Percentiles rank a stretch among this genome's conserved stretches.
phyloP scores from a whole-genome alignment of 2,113 vertebrate genomes.

The Phodopus roborovskii region DNA sequence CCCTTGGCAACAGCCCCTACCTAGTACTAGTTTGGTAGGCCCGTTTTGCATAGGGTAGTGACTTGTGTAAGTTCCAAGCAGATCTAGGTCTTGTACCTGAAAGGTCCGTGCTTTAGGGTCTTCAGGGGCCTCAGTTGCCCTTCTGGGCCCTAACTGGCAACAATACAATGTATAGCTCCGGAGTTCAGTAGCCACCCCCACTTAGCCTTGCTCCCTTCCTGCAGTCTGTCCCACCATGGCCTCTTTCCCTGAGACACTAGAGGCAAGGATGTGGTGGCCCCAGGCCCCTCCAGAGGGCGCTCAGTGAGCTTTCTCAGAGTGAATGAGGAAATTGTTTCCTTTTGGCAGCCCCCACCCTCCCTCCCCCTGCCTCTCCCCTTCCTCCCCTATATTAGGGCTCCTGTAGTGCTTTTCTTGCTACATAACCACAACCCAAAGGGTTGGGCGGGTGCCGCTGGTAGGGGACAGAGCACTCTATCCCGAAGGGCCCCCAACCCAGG shows the following conservation, averaged over 20 bases:
- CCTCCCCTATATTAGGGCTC: slow-evolving; percentile 29
- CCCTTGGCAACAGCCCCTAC: not conserved
- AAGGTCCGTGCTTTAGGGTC: not conserved
- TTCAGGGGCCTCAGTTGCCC: not conserved
- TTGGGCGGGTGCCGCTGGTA: slow-evolving; percentile 22
- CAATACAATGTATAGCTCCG: not conserved
- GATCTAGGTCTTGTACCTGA: not conserved
- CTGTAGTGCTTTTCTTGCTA: slow-evolving; percentile 71
- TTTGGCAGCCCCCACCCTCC: slow-evolving; percentile 51
- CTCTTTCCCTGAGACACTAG: not conserved
- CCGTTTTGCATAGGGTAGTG: not conserved
- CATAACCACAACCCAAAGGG: slow-evolving; percentile 78
- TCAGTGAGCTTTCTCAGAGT: slow-evolving; percentile 44
- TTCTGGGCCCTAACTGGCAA: not conserved
- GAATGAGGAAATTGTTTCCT: slow-evolving; percentile 48
- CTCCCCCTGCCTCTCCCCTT: not conserved
- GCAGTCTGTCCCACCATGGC: not conserved
- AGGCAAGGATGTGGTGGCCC: slow-evolving; percentile 4
- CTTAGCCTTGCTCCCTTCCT: not conserved
- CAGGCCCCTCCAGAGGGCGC: slow-evolving; percentile 68
- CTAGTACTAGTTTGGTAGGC: not conserved
- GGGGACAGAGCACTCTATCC: not conserved
- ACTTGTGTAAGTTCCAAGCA: not conserved
- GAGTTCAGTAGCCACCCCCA: not conserved
- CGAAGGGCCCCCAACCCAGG: not conserved